Base-by-base conservation (phyloP, 2,113 vertebrate genomes). In the Herpailurus yagouaroundi region DNA sequence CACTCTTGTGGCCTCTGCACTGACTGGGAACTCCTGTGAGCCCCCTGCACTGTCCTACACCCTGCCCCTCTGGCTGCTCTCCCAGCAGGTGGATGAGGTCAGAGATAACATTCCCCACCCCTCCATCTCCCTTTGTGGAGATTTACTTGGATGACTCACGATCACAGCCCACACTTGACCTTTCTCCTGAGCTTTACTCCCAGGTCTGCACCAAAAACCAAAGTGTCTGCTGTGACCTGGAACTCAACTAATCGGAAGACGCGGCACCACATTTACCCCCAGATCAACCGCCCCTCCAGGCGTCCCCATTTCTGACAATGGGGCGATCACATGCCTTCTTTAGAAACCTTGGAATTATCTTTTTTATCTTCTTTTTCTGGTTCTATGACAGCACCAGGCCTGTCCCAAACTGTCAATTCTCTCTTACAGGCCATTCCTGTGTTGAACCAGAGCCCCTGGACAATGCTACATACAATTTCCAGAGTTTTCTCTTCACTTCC, bases 101-200 rank as follows among this genome's bases (percentile, higher is more conserved):
- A 64, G 86, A 85, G 52, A 16, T 33, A 41, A 89, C 21, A 14
- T 7, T 27, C 38, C 14, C 50, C 33, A 14, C 19, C 38, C 23
- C 38, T 64, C 73, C 12, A 25, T 5, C 69, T 19, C 71, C 1
- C 0, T 45, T 29, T 5, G 21, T 25, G 36, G 55, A 94, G 66
- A 74, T 38, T 21, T 63, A 50, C 87, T 55, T 57, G 48, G 66
- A 81, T 9, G 38, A 60, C 66, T 66, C 73, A 21, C 23, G 66
- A 8, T 45, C 45, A 33, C 21, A 33, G 12, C 33, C 0, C 0
- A 4, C 21, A 18, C 60, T 11, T 5, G 19, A n/a, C 5, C 11
- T n/a, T 60, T 31, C 64, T n/a, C 80, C 41, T 29, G 52, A 90
- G 27, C n/a, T 94, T 93, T 60, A 50, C 27, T 85, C 21, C 31